Evolutionary conservation across 2,888 invertebrate genomes (phyloP), one percentile per base, ranked within the genome.

Genomic region (Ischnura elegans): DNA sequence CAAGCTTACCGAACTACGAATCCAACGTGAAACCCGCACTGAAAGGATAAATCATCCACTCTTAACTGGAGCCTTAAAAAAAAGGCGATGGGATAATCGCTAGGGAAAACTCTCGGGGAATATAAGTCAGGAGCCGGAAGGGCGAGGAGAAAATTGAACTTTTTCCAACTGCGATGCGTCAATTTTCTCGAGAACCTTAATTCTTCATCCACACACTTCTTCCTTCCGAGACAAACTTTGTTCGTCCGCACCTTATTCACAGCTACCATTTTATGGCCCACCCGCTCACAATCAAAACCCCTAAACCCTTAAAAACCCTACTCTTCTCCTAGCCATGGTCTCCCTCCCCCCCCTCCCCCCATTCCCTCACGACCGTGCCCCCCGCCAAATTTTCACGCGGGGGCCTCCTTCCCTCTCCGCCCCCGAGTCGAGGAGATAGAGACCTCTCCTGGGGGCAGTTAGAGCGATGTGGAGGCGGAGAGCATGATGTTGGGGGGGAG

Each of bases 231-330:
- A 61, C 90, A 90, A 90, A 90, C 43, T 90, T 90, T 46, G n/a
- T 86, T 43, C 45, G 45, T 55, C 43, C 61, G 90, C 61, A 90
- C 90, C 90, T 90, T 90, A 90, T 90, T 90, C 90, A 90, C 61
- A 61, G 61, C 90, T 90, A 66, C 90, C 61, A 55, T 51, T 90
- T 90, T 61, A 90, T 42, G 61, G 61, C 43, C 43, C 51, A 51
- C 47, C 87, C 55, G 51, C 42, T 87, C 87, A 87, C 87, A 42
- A 51, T 87, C 87, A 86, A 43, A 46, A 43, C 86, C 43, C n/a
- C 36, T 76, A 76, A 76, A 76, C 76, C 76, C 51, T 51, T 51
- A 25, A n/a, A n/a, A n/a, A 36, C 76, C 76, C 76, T 36, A 76
- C 76, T 76, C 76, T 36, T 51, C 51, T 10, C 36, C 13, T 25